Percentiles rank a stretch among this genome's conserved stretches.
Evolutionary conservation across 1,140 invertebrate species (phyloP).

Genomic region (Laupala kohalensis): DNA sequence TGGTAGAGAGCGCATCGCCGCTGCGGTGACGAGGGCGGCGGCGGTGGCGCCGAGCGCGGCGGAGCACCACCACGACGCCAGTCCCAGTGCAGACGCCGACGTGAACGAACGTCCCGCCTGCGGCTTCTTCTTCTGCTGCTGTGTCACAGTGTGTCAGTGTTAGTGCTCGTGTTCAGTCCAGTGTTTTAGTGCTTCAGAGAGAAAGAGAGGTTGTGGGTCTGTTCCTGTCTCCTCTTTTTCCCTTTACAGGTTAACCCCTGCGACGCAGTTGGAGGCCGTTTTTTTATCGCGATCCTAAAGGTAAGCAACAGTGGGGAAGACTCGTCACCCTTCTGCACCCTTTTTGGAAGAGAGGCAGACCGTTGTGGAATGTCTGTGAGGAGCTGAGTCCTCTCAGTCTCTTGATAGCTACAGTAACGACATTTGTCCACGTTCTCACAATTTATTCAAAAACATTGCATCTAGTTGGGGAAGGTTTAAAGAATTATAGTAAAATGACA

Average conservation of each 20-base stretch:
- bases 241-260: background rate
- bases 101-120: background rate
- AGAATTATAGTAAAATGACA: too few relatives aligned
- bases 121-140: background rate
- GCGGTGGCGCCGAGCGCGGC: too few relatives aligned
- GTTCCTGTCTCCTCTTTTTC: background rate
- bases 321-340: background rate
- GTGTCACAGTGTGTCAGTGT: background rate
- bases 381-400: background rate
- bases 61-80: too few relatives aligned
- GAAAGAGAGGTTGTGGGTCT: background rate
- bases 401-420: background rate
- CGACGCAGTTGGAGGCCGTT: background rate
- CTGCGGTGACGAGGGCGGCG: background rate
- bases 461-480: too few relatives aligned
- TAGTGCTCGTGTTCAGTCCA: too few relatives aligned
- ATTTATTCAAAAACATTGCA: too few relatives aligned
- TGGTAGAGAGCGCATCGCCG: too few relatives aligned
- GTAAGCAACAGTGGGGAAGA: background rate
- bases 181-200: background rate
- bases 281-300: background rate
- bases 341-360: background rate
- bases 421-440: too few relatives aligned
- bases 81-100: background rate
- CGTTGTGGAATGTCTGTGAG: background rate